These are phyloP conservation scores for Ochotona princeps DNA, from an alignment of 2,113 vertebrate genomes.

Conservation along the genomic window DNA sequence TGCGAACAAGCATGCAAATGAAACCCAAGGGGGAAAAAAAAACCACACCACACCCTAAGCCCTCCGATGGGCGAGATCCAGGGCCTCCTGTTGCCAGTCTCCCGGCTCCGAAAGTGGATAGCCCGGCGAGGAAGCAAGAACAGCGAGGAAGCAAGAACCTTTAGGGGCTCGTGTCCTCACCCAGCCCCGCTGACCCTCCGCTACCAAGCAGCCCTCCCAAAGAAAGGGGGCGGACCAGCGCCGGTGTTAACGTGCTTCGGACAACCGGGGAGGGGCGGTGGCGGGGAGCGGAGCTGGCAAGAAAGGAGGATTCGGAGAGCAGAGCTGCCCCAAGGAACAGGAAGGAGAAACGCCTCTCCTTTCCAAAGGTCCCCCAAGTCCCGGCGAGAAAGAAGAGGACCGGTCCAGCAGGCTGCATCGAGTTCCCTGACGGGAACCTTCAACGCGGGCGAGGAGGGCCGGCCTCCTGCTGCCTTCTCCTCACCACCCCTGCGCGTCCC, in stretches of 20 bases:
- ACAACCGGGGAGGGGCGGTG: background rate
- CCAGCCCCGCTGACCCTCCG: background rate
- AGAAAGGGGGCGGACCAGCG: background rate
- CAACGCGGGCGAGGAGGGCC: background rate
- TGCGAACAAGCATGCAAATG: constrained; percentile 60
- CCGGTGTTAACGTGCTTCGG: background rate
- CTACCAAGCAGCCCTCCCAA: background rate
- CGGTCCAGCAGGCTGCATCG: background rate
- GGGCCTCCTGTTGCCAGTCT: constrained; percentile 66
- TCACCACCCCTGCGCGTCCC: background rate
- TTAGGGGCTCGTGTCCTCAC: background rate
- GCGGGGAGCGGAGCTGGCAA: background rate
- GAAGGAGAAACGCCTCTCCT: constrained; percentile 21
- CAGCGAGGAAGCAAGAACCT: background rate
- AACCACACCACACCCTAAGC: constrained; percentile 29
- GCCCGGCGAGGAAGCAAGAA: background rate
- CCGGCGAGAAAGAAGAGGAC: background rate
- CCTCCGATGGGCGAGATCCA: constrained; percentile 6
- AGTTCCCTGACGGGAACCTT: constrained; percentile 1
- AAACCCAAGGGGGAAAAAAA: background rate
- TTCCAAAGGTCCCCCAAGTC: background rate
- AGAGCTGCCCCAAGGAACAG: constrained; percentile 1
- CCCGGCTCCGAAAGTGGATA: background rate
- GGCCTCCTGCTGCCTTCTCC: background rate
- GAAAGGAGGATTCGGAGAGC: background rate